Conservation (phyloP, 2,113 vertebrate genomes). For the Acanthisitta chloris region DNA sequence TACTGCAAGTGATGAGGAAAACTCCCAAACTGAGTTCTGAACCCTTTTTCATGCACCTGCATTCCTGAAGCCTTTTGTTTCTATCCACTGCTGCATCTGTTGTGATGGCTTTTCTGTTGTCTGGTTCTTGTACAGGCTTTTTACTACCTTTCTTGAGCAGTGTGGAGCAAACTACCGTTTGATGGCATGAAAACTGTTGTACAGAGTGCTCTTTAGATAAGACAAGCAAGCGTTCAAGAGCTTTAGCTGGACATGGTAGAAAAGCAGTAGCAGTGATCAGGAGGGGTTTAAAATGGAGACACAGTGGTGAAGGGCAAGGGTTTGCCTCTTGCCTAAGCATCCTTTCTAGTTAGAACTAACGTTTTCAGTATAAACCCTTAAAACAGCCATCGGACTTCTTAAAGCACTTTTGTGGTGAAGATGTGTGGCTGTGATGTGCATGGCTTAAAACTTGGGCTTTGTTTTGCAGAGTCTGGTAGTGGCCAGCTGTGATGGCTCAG, state of each 20-base stretch:
- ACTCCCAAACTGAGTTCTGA: neutral
- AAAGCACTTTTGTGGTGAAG: neutral
- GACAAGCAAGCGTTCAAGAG: neutral
- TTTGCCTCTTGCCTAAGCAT: neutral
- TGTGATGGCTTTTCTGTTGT: neutral
- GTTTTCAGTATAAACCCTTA: neutral
- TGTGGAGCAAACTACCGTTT: neutral
- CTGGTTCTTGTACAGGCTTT: accelerated
- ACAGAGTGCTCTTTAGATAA: neutral
- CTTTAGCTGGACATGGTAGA: neutral
- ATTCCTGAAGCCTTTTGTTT: neutral
- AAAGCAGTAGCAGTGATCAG: neutral
- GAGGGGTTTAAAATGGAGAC: neutral
- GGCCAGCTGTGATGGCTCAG: neutral
- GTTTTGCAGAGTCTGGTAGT: neutral
- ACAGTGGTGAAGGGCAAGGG: neutral
- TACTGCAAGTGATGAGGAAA: neutral
- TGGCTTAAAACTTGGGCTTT: neutral
- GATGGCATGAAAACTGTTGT: neutral
- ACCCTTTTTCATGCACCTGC: neutral
- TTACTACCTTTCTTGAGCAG: neutral
- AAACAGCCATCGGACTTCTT: accelerated
- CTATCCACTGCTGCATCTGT: neutral
- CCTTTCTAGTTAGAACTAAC: neutral
- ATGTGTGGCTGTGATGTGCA: neutral